Base-by-base conservation (phyloP, 2,888 invertebrate genomes). In the Alsophila aescularia region DNA sequence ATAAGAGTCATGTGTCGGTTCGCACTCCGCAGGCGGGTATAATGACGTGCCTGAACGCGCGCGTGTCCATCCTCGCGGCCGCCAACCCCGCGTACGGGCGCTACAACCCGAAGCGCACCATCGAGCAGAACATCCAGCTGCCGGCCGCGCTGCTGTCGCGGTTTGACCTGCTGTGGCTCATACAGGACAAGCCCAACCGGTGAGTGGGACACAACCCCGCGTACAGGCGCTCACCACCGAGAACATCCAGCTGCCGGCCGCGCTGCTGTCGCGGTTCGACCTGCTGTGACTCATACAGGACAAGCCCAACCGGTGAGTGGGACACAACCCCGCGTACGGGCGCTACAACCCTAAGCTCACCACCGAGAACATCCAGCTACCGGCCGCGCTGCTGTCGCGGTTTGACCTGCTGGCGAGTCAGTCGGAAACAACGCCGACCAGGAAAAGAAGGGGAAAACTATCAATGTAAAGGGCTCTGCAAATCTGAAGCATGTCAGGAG, bases 71-170 rank as follows among this genome's bases (percentile, higher is more conserved):
- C 77, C 92, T 99, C 64, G 99, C 99, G 15, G 99, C 99, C 2
- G 99, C 99, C 0, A 99, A 99, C 93, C 99, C 99, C 0, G 98
- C 99, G 0, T 99, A 96, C 84, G 99, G 99, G 6, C 95, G 99
- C 55, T 99, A 99, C 93, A 99, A 99, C 91, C 97, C 98, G 0
- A 97, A 97, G 79, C 94, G 97, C 49, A 95, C 97, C 10, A 94
- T 99, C 59, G 99, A 99, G 80, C 98, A 99, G 85, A 99, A 99
- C 84, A 97, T 99, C 48, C 98, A 99, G 82, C 92, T 99, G 58
- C 99, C 99, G 0, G 99, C 99, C 7, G 99, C 99, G 0, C 90
- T 99, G 29, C 93, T 99, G 12, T 99, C 99, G 1, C 95, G 99
- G 67, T 99, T 99, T 83, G 99, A 99, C 86, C 90, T 99, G 36